phyloP scores from a whole-genome alignment of 92 coral and sea anemone species.

The Heteractis magnifica region DNA sequence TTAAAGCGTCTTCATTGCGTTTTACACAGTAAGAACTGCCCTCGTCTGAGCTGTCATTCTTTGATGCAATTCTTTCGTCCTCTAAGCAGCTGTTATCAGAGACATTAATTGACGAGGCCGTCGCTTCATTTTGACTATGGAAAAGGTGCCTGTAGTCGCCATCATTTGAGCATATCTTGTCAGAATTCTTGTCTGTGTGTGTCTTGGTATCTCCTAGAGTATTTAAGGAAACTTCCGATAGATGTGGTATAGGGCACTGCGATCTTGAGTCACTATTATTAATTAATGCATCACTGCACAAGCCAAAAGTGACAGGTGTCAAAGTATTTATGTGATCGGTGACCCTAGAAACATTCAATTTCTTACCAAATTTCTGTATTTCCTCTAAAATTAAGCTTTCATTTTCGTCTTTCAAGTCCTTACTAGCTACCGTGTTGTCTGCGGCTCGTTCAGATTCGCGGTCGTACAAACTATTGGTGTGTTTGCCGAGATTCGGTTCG shows the following conservation, averaged over 20 bases:
- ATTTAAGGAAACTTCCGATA: neutral
- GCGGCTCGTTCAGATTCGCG: neutral
- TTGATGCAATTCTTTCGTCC: neutral
- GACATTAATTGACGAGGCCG: neutral
- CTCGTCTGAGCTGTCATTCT: neutral
- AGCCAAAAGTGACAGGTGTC: neutral
- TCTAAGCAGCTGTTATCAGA: neutral
- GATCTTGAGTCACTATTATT: neutral
- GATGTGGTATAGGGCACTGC: neutral
- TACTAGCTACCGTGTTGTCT: neutral
- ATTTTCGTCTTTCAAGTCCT: neutral
- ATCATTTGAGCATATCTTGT: neutral
- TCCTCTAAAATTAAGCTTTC: neutral
- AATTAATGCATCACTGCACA: neutral
- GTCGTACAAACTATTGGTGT: neutral
- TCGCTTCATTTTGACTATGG: neutral
- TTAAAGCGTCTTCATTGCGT: neutral
- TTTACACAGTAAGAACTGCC: neutral
- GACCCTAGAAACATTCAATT: slow-evolving; percentile 1
- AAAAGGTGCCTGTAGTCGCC: neutral
- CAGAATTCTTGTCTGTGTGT: neutral
- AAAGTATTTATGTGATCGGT: neutral
- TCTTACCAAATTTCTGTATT: slow-evolving; percentile 6
- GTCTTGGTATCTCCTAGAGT: too few species aligned
- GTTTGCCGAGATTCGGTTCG: too few species aligned